A percentile compares a stretch with the other conserved stretches of the same genome.
phyloP scores from a whole-genome alignment of 2,797 vertebrate genomes.

The Alca torda region DNA sequence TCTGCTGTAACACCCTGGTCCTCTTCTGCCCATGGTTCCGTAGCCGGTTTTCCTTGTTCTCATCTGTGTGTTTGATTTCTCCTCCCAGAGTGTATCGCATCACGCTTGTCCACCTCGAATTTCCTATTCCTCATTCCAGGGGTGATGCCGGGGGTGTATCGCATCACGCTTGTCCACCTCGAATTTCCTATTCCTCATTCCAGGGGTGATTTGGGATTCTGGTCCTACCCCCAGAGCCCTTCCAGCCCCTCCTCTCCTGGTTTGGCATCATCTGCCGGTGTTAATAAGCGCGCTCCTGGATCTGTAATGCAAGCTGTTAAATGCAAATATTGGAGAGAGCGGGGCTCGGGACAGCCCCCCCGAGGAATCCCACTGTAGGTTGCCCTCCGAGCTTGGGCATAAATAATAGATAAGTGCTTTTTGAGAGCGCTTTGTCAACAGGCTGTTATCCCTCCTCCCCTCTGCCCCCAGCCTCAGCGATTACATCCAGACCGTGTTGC shows the following conservation, averaged over 20 bases:
- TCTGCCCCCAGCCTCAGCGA: conserved; percentile 22
- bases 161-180: fast-evolving
- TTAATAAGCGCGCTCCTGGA: background rate
- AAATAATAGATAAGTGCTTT: conserved; percentile 61
- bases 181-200: no score
- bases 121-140: no score
- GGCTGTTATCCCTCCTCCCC: conserved; percentile 59
- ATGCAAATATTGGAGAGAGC: conserved; percentile 23
- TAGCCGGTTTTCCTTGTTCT: background rate
- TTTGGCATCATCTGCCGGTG: background rate
- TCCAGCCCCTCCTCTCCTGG: background rate
- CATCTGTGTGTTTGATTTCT: fast-evolving
- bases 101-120: fast-evolving
- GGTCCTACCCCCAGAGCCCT: background rate
- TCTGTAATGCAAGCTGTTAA: background rate
- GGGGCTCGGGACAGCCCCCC: background rate
- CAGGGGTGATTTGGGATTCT: background rate
- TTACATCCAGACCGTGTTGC: conserved; percentile 1
- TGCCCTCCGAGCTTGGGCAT: conserved; percentile 11
- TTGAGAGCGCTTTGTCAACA: conserved; percentile 59
- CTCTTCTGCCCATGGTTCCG: fast-evolving
- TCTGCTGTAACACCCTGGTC: background rate
- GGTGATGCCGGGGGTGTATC: background rate
- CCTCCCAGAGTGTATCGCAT: background rate
- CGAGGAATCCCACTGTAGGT: background rate